These are phyloP conservation scores for Drosophila heteroneura DNA, from an alignment of 2,888 invertebrate species.

Conservation along the genomic window DNA sequence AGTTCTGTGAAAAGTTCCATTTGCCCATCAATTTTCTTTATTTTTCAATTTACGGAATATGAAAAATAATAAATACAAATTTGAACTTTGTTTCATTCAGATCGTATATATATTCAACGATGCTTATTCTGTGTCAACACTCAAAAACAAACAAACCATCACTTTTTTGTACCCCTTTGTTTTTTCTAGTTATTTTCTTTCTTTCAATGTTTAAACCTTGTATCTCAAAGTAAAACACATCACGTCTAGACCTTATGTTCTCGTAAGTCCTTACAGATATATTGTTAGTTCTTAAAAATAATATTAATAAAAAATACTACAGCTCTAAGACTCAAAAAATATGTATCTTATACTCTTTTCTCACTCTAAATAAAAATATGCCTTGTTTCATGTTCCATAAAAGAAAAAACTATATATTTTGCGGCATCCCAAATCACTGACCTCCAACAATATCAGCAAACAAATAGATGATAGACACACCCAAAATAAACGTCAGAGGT, in stretches of 20 bases:
- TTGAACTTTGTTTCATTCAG: slow-evolving; percentile 24
- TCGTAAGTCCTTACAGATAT: neutral
- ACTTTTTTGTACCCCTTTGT: neutral
- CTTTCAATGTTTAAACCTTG: neutral
- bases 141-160: neutral
- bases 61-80: slow-evolving; percentile 10
- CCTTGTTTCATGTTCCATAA: neutral
- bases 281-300: neutral
- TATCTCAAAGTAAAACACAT: neutral
- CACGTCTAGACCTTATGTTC: neutral
- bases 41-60: slow-evolving; percentile 12
- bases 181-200: too few relatives aligned
- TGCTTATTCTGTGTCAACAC: neutral
- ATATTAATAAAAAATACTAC: neutral
- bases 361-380: too few relatives aligned
- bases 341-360: neutral
- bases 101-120: neutral
- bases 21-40: slow-evolving; percentile 44
- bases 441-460: slow-evolving; percentile 15
- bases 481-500: slow-evolving; percentile 38
- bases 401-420: neutral
- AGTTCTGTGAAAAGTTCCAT: slow-evolving; percentile 51
- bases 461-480: slow-evolving; percentile 6
- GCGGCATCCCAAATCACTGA: slow-evolving; percentile 7
- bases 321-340: neutral